These are phyloP conservation scores for Kradibia gibbosae DNA, from an alignment of 1,140 invertebrate genomes.

Conservation along the genomic window DNA sequence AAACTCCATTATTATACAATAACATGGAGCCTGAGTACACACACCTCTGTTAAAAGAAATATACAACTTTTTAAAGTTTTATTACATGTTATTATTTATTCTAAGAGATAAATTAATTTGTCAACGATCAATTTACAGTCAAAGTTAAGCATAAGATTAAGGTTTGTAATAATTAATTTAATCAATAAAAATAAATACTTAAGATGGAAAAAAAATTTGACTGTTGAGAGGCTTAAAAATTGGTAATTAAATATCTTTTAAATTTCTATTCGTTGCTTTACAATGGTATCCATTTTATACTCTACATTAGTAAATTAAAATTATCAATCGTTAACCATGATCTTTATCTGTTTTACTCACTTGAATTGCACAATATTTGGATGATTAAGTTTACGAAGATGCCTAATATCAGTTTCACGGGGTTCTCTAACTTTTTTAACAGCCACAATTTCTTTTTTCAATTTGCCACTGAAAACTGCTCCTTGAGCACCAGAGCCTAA, in stretches of 20 bases:
- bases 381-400: constrained; percentile 95
- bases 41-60: constrained; percentile 81
- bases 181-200: constrained; percentile 22
- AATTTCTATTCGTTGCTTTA: too few relatives aligned
- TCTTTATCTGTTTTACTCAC: constrained; percentile 70
- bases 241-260: too few relatives aligned
- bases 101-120: neutral
- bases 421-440: constrained; percentile 96
- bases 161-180: neutral
- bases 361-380: constrained; percentile 97
- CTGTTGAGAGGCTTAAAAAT: too few relatives aligned
- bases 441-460: constrained; percentile 89
- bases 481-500: constrained; percentile 97
- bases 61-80: constrained; percentile 11
- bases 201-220: neutral
- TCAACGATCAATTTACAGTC: neutral
- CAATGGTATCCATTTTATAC: too few relatives aligned
- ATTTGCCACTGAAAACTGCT: constrained; percentile 92
- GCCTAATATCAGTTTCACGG: constrained; percentile 95
- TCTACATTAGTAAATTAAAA: too few relatives aligned
- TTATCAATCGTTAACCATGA: too few relatives aligned
- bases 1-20: constrained; percentile 98
- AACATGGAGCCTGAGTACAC: constrained; percentile 93
- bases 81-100: neutral
- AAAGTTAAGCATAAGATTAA: neutral